Percentiles rank a stretch among this genome's conserved stretches.
These are phyloP conservation scores for Gobio occitaniae DNA, from an alignment of 2,797 vertebrate genomes.

Conservation along the genomic window DNA sequence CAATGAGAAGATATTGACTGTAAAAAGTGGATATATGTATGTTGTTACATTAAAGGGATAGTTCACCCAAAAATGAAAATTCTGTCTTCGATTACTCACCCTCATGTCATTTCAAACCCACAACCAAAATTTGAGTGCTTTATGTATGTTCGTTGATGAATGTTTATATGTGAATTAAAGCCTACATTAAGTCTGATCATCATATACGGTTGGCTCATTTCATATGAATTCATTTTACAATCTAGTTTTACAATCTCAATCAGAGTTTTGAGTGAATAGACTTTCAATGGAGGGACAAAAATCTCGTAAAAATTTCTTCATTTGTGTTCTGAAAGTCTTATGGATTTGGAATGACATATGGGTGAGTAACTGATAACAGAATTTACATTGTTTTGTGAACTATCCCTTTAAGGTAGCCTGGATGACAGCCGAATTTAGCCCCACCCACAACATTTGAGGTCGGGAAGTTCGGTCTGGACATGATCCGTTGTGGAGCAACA, in stretches of 20 bases:
- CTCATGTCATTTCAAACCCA: neutral
- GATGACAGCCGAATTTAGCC: no score
- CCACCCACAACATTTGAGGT: no score
- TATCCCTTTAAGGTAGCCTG: neutral
- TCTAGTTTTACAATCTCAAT: no score
- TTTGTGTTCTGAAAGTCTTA: neutral
- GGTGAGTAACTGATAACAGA: neutral
- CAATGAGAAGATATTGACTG: neutral
- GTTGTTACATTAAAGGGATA: neutral
- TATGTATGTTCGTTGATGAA: neutral
- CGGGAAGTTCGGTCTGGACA: no score
- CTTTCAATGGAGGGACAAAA: neutral
- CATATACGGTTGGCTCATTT: neutral
- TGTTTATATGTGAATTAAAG: neutral
- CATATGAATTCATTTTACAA: neutral
- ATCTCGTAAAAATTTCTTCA: neutral
- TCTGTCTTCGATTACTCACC: neutral
- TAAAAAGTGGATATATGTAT: neutral
- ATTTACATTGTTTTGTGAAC: neutral
- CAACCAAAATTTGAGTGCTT: neutral
- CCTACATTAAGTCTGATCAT: neutral
- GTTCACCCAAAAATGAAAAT: neutral
- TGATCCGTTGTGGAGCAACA: no score
- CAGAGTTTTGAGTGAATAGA: neutral
- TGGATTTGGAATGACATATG: neutral